A percentile compares a stretch with the other conserved stretches of the same genome.
These are phyloP conservation scores for Emydura subglobosa DNA, from an alignment of 2,113 vertebrate genomes.

Conservation along the genomic window DNA sequence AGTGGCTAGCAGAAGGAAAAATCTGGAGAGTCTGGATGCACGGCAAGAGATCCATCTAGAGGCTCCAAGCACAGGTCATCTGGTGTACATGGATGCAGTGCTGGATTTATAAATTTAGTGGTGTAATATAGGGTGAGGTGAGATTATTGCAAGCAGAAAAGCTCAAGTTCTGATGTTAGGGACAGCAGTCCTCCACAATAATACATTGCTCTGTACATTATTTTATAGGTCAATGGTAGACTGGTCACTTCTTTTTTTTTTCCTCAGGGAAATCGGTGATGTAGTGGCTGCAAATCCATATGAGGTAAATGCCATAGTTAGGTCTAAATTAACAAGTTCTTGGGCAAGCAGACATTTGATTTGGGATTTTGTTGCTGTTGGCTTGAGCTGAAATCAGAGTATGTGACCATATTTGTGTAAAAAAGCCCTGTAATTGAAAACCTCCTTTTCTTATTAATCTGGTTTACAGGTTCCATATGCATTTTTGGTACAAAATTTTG, in stretches of 20 bases:
- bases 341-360: not conserved
- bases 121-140: not conserved
- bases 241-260: not conserved
- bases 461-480: not conserved
- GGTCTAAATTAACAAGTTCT: not conserved
- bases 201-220: not conserved
- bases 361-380: not conserved
- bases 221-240: not conserved
- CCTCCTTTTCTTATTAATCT: not conserved
- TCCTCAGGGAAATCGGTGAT: conserved; percentile 82
- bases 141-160: not conserved
- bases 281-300: conserved; percentile 79
- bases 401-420: not conserved
- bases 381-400: not conserved
- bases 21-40: not conserved
- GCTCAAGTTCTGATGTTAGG: not conserved
- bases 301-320: conserved; percentile 73
- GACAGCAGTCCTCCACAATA: not conserved
- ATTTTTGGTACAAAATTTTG: not conserved
- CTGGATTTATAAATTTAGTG: not conserved
- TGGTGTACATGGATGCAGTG: not conserved
- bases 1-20: not conserved
- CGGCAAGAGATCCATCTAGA: not conserved
- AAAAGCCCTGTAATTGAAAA: not conserved
- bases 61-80: not conserved